phyloP scores from a whole-genome alignment of 2,113 vertebrate species.

The Poeciliopsis retropinna region DNA sequence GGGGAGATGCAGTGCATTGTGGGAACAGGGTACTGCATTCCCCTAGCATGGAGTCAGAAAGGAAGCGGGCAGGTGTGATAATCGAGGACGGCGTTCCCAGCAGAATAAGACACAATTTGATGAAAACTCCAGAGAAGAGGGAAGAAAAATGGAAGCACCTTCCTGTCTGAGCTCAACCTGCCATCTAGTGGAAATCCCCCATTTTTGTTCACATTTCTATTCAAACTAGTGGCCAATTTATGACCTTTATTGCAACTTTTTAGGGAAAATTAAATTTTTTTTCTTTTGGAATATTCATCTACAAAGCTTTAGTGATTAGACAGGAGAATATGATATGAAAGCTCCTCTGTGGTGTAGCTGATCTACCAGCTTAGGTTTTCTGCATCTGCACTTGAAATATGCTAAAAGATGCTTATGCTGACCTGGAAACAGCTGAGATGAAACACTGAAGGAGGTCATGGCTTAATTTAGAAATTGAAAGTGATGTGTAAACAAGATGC shows the following conservation, averaged over 20 bases:
- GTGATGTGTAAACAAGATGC: background rate
- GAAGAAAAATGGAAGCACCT: background rate
- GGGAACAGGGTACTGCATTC: slow-evolving; percentile 55
- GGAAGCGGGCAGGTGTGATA: slow-evolving; percentile 73
- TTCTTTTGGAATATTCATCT: background rate
- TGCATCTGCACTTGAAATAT: background rate
- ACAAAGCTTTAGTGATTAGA: background rate
- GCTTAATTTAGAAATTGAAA: slow-evolving; percentile 42
- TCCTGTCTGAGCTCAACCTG: slow-evolving; percentile 62
- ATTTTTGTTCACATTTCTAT: background rate
- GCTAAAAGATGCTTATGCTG: slow-evolving; percentile 12
- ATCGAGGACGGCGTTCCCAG: slow-evolving; percentile 60
- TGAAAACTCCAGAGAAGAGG: slow-evolving; percentile 49
- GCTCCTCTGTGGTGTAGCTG: too few species aligned
- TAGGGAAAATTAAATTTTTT: background rate
- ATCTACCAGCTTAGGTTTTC: too few species aligned
- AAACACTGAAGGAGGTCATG: slow-evolving; percentile 53
- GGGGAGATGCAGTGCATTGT: slow-evolving; percentile 61
- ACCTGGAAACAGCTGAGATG: slow-evolving; percentile 6
- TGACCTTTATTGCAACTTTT: background rate
- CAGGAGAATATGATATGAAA: too few species aligned
- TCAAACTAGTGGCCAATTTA: background rate
- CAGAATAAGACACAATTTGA: slow-evolving; percentile 73
- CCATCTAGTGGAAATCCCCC: slow-evolving; percentile 76
- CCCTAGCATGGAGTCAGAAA: slow-evolving; percentile 39